A percentile compares a stretch with the other conserved stretches of the same genome.
Evolutionary conservation across 2,113 vertebrate genomes (phyloP).

Genomic region (Lepidiolamprologus cunningtoni): DNA sequence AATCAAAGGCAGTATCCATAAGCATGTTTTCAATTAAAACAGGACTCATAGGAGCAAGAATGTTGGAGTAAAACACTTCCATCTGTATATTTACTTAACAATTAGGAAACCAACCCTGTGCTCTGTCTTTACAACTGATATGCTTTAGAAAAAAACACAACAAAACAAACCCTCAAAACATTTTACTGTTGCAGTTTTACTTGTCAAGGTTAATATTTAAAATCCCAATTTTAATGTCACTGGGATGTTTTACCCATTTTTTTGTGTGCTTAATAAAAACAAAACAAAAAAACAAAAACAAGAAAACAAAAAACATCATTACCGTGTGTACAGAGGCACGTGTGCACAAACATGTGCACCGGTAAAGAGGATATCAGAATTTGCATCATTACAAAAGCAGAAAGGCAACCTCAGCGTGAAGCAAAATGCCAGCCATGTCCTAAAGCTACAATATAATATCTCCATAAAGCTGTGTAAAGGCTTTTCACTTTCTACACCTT

Average conservation of each 20-base stretch:
- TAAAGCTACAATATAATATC: neutral
- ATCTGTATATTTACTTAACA: slow-evolving; percentile 3
- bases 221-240: neutral
- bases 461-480: neutral
- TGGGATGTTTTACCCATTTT: neutral
- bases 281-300: neutral
- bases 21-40: slow-evolving; percentile 26
- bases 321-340: neutral
- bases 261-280: neutral
- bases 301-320: neutral
- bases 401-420: neutral
- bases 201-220: neutral
- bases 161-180: neutral
- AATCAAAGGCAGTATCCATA: slow-evolving; percentile 28
- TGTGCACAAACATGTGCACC: neutral
- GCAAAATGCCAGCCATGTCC: neutral
- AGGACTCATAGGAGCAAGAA: neutral
- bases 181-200: neutral
- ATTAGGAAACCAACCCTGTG: neutral
- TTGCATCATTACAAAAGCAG: neutral
- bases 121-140: neutral
- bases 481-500: neutral
- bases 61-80: neutral
- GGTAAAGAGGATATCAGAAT: neutral
- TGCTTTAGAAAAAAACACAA: neutral